Conservation (phyloP, 2,113 vertebrate species). For the Osmerus mordax region DNA sequence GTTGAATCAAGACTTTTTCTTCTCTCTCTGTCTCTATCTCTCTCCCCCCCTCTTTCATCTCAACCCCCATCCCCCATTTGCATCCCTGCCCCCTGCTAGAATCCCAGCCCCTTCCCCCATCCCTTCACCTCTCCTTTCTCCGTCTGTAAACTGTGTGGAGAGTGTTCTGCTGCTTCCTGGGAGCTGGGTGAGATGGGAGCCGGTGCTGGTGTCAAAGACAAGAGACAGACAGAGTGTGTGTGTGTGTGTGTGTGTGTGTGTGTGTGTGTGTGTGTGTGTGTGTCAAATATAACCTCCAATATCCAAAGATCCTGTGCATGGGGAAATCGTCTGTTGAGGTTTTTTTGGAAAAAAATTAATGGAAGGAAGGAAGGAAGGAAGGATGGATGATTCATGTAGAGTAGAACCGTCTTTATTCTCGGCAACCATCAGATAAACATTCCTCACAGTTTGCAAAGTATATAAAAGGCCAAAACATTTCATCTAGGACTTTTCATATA, state of each 20-base stretch:
- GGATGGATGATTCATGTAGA: no score
- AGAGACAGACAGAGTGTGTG: constrained; percentile 21
- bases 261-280: constrained; percentile 18
- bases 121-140: constrained; percentile 34
- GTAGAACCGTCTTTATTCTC: constrained; percentile 69
- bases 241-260: constrained; percentile 19
- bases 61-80: constrained; percentile 27
- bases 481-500: constrained; percentile 50
- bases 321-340: no score
- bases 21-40: constrained; percentile 30
- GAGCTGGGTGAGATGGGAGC: constrained; percentile 7
- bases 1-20: constrained; percentile 45
- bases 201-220: no score
- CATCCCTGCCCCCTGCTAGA: constrained; percentile 50
- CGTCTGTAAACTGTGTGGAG: constrained; percentile 57
- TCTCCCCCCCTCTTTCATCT: background rate
- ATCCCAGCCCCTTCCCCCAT: constrained; percentile 52
- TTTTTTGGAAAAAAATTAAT: no score
- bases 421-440: constrained; percentile 67
- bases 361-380: no score
- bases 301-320: no score
- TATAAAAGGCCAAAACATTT: constrained; percentile 67
- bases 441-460: constrained; percentile 59
- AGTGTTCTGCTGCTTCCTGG: constrained; percentile 37
- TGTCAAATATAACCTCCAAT: no score